Evolutionary conservation across 2,113 vertebrate genomes (phyloP).

Genomic region (Mystacornis crossleyi): DNA sequence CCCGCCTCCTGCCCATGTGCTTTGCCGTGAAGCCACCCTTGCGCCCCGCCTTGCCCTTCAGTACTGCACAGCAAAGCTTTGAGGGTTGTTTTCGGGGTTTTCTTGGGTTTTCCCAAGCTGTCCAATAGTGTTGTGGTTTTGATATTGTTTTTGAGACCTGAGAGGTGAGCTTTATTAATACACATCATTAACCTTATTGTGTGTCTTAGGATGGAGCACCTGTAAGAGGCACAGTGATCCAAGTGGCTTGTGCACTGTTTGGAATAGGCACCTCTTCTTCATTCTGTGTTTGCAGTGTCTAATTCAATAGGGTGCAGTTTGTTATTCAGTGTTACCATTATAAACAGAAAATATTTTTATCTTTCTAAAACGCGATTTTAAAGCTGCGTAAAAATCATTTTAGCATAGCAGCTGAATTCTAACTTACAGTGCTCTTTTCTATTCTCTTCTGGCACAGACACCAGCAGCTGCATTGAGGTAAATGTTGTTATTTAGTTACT

Average conservation of each 20-base stretch:
- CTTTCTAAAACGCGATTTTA: not conserved
- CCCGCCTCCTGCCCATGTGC: rapidly evolving
- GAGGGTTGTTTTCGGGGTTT: not conserved
- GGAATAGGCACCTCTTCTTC: not conserved
- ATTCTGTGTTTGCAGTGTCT: not conserved
- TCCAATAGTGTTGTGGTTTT: rapidly evolving
- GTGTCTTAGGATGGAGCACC: not conserved
- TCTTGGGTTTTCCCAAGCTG: not conserved
- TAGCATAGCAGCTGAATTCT: not conserved
- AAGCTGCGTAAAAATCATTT: not conserved
- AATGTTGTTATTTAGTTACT: not conserved
- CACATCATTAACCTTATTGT: not conserved
- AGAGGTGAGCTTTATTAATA: not conserved
- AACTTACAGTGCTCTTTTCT: not conserved
- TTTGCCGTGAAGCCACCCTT: rapidly evolving
- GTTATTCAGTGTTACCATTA: not conserved
- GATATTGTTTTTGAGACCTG: not conserved
- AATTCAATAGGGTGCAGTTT: not conserved
- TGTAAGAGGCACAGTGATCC: not conserved
- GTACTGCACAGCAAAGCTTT: not conserved
- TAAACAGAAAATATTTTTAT: not conserved
- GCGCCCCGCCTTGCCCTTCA: rapidly evolving
- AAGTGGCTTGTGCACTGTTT: rapidly evolving
- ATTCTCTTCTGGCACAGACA: not conserved
- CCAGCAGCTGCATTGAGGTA: not conserved